A percentile compares a stretch with the other conserved stretches of the same genome.
Evolutionary conservation across 2,113 vertebrate genomes (phyloP).

Genomic region (Dipodomys spectabilis): DNA sequence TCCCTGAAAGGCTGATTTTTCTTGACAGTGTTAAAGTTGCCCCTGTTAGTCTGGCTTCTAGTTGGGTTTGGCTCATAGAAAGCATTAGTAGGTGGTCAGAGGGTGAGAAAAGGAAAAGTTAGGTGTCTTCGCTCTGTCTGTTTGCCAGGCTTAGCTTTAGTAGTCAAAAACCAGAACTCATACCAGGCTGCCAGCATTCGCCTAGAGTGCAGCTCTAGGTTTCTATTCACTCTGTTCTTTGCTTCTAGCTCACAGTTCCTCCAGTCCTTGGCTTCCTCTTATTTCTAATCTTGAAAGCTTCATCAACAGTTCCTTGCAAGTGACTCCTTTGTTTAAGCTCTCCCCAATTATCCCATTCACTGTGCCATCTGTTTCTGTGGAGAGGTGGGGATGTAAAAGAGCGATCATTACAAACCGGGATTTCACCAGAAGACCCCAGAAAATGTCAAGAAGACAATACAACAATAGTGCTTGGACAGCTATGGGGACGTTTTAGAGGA

Average conservation of each 20-base stretch:
- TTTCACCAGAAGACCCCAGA: conserved; percentile 24
- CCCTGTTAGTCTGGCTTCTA: neutral
- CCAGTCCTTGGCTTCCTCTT: neutral
- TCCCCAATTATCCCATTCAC: neutral
- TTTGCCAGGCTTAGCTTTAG: neutral
- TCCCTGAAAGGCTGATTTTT: neutral
- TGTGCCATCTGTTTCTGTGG: neutral
- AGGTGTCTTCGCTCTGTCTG: neutral
- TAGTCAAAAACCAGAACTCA: neutral
- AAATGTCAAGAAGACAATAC: neutral
- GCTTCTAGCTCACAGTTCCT: neutral
- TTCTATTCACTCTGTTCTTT: neutral
- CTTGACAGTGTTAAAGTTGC: neutral
- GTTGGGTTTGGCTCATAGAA: neutral
- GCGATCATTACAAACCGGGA: neutral
- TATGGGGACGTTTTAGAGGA: neutral
- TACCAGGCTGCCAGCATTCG: neutral
- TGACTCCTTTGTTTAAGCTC: neutral
- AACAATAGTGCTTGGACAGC: neutral
- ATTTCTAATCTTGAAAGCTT: neutral
- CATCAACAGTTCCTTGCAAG: neutral
- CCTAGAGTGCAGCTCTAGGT: neutral
- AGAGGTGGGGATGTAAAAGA: neutral
- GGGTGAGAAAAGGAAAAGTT: neutral
- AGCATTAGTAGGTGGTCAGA: neutral